Evolutionary conservation across 2,888 invertebrate species (phyloP).

Genomic region (Endomychus coccineus): DNA sequence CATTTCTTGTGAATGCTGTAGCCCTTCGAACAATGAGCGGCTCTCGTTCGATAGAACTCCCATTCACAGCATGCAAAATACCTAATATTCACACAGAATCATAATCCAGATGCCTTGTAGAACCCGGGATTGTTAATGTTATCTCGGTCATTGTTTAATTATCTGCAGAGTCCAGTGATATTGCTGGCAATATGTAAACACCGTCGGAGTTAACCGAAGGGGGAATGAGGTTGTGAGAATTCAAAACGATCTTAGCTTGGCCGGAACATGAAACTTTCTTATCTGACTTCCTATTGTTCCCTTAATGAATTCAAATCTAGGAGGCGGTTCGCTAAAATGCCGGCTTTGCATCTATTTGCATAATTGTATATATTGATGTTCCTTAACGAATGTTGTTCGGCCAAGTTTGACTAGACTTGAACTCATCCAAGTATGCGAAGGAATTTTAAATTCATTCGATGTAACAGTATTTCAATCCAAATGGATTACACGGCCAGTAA

Average conservation of each 20-base stretch:
- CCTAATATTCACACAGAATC: no score
- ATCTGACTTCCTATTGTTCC: slow-evolving; percentile 42
- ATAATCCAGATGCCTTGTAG: no score
- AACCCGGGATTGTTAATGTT: slow-evolving; percentile 15
- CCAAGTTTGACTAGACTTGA: slow-evolving; percentile 16
- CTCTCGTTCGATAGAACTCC: no score
- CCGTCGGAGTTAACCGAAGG: slow-evolving; percentile 15
- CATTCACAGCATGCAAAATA: no score
- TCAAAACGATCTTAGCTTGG: neutral
- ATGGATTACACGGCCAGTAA: no score
- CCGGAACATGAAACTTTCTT: slow-evolving; percentile 37
- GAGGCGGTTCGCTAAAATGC: slow-evolving; percentile 41
- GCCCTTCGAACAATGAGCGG: no score
- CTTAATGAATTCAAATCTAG: slow-evolving; percentile 43
- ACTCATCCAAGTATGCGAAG: no score
- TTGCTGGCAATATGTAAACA: slow-evolving; percentile 31
- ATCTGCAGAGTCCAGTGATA: slow-evolving; percentile 29
- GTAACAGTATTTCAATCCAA: no score
- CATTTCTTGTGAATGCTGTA: no score
- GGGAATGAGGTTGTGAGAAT: slow-evolving; percentile 2
- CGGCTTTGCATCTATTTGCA: slow-evolving; percentile 44
- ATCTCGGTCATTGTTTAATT: slow-evolving; percentile 21
- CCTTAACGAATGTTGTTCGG: slow-evolving; percentile 42
- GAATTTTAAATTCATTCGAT: no score
- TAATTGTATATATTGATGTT: slow-evolving; percentile 46